These are phyloP conservation scores for Podargus strigoides DNA, from an alignment of 2,797 vertebrate genomes.

Conservation along the genomic window DNA sequence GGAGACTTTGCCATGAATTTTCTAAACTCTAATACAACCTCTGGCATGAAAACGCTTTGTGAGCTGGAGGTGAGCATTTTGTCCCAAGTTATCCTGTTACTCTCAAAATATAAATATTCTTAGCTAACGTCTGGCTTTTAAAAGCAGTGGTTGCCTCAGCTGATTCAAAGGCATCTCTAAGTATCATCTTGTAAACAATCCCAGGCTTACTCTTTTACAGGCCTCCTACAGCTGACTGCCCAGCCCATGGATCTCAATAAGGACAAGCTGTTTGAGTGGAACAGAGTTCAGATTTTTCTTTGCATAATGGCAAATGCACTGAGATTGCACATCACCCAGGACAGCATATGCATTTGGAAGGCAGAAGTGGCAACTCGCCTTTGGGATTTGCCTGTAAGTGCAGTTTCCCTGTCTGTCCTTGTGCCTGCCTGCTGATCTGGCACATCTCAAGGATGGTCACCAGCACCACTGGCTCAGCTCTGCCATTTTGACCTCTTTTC, in stretches of 20 bases:
- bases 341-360: not conserved
- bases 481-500: not conserved
- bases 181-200: not conserved
- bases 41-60: conserved; percentile 44
- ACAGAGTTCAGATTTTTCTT: not conserved
- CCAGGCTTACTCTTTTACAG: not conserved
- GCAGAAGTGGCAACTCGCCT: not conserved
- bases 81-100: conserved; percentile 12
- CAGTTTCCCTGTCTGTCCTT: not conserved
- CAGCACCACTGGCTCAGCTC: not conserved
- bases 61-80: conserved; percentile 40
- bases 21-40: conserved; percentile 48
- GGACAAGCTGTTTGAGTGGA: not conserved
- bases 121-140: conserved; percentile 32
- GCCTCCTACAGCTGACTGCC: not conserved
- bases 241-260: not conserved
- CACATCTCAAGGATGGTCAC: fast-evolving
- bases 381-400: not conserved
- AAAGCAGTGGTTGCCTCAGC: not conserved
- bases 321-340: not conserved
- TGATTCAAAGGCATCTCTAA: not conserved
- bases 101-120: conserved; percentile 43
- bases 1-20: conserved; percentile 26
- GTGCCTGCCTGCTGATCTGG: not conserved
- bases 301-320: not conserved